Conservation (phyloP, 2,113 vertebrate genomes). For the Pterocles burchelli region DNA sequence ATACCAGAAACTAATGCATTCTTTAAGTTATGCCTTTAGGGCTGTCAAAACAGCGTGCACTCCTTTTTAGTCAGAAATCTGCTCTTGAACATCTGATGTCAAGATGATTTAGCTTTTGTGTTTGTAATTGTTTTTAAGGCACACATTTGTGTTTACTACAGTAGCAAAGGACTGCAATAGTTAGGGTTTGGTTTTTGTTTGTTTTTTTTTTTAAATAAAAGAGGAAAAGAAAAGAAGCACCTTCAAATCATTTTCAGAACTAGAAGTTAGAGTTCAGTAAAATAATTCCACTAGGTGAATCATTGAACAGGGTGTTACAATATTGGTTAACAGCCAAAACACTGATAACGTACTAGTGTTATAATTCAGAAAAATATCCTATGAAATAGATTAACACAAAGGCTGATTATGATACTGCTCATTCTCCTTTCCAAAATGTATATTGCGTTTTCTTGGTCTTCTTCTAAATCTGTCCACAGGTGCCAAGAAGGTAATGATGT, state of each 20-base stretch:
- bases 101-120: neutral
- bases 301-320: neutral
- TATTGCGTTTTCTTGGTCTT: neutral
- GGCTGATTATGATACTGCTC: neutral
- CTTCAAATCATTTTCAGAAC: neutral
- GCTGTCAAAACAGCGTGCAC: neutral
- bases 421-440: neutral
- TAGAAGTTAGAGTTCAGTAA: neutral
- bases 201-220: neutral
- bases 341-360: neutral
- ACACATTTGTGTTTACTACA: neutral
- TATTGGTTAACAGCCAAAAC: neutral
- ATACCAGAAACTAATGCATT: neutral
- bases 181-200: too few relatives aligned
- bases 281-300: neutral
- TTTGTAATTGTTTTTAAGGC: neutral
- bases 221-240: fast-evolving
- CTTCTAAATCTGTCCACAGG: neutral
- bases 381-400: neutral
- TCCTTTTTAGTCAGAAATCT: neutral
- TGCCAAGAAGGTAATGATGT: neutral
- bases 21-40: neutral
- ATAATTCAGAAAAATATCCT: neutral
- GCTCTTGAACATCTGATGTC: neutral
- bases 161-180: neutral